Evolutionary conservation across 2,888 invertebrate genomes (phyloP).

Genomic region (Agriopis leucophaearia): DNA sequence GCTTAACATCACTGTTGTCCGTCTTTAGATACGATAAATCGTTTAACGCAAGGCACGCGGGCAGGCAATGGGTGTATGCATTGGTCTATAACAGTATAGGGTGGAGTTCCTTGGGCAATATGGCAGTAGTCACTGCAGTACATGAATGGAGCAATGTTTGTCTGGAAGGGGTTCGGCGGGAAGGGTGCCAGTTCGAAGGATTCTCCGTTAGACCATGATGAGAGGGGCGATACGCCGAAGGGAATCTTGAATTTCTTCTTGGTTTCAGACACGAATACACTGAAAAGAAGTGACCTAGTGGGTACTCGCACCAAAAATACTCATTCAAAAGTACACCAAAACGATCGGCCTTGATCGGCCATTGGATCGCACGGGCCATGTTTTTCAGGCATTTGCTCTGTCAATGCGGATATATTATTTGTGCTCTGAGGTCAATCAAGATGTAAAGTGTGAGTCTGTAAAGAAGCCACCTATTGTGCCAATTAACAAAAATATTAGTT

Average conservation of each 20-base stretch:
- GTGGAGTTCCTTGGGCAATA: slow-evolving; percentile 73
- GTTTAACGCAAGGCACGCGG: slow-evolving; percentile 60
- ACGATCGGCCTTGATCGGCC: no score
- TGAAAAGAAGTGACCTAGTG: slow-evolving; percentile 44
- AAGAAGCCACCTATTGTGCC: no score
- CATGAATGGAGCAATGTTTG: slow-evolving; percentile 80
- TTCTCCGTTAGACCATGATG: slow-evolving; percentile 74
- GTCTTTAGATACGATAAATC: slow-evolving; percentile 69
- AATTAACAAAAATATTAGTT: no score
- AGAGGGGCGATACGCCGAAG: slow-evolving; percentile 63
- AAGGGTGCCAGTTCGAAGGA: slow-evolving; percentile 71
- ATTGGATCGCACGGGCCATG: no score
- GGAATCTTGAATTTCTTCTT: slow-evolving; percentile 73
- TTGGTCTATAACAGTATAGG: slow-evolving; percentile 74
- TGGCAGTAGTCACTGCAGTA: slow-evolving; percentile 83
- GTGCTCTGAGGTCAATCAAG: no score
- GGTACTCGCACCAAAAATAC: not conserved
- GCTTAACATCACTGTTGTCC: slow-evolving; percentile 33
- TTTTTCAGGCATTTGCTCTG: no score
- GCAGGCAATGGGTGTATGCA: slow-evolving; percentile 57
- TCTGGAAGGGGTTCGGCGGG: slow-evolving; percentile 78
- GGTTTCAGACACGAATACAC: slow-evolving; percentile 75
- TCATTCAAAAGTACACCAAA: not conserved
- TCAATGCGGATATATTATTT: no score
- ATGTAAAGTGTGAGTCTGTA: no score